Evolutionary conservation across 2,888 invertebrate species (phyloP).

Genomic region (Coleophora deauratella): DNA sequence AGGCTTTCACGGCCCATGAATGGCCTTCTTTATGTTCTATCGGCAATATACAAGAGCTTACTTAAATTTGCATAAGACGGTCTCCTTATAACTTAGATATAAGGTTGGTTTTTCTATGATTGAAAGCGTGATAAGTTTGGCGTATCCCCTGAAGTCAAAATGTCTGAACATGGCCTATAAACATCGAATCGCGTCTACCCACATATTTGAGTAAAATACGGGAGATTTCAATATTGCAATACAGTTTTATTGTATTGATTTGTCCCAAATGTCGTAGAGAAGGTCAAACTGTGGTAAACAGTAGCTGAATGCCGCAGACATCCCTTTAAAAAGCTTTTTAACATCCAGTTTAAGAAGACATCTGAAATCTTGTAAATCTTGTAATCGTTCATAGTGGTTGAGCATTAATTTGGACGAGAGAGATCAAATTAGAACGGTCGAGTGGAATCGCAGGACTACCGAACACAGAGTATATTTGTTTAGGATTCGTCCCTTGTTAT

Average conservation of each 20-base stretch:
- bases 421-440: conserved; percentile 36
- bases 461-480: conserved; percentile 63
- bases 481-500: conserved; percentile 62
- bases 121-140: conserved; percentile 15
- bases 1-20: conserved; percentile 60
- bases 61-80: conserved; percentile 7
- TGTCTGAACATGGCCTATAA: conserved; percentile 58
- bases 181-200: conserved; percentile 38
- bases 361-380: conserved; percentile 11
- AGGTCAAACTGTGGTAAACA: too few species aligned
- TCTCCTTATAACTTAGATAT: conserved; percentile 14
- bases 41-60: conserved; percentile 33
- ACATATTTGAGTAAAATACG: too few species aligned
- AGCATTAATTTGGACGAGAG: conserved; percentile 4
- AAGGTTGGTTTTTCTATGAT: conserved; percentile 24
- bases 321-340: conserved; percentile 29
- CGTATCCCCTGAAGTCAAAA: conserved; percentile 38
- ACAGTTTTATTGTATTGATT: too few species aligned
- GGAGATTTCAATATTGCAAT: too few species aligned
- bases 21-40: conserved; percentile 53
- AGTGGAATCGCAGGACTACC: conserved; percentile 43
- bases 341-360: conserved; percentile 26
- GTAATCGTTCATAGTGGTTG: conserved; percentile 5
- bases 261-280: too few species aligned
- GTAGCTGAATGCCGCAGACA: too few species aligned